Evolutionary conservation across 2,888 invertebrate species (phyloP).

Genomic region (Torymus aiolomorphi): DNA sequence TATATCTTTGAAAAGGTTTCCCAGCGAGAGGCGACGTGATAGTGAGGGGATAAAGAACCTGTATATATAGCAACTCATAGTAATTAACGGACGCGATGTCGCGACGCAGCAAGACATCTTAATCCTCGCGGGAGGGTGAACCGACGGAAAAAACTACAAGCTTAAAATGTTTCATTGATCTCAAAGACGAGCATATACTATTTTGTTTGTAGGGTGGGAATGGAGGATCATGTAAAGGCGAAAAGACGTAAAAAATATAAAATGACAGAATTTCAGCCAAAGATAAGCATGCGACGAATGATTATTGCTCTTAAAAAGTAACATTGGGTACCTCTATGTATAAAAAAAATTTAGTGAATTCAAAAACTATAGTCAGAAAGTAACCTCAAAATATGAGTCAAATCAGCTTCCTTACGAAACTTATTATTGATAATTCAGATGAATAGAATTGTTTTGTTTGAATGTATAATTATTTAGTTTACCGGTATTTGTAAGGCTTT

Average conservation of each 20-base stretch:
- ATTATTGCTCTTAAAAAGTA: no score
- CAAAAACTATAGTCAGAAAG: no score
- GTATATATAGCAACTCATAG: slow-evolving; percentile 24
- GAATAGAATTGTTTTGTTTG: no score
- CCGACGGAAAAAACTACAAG: slow-evolving; percentile 18
- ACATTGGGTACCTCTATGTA: no score
- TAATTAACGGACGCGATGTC: slow-evolving; percentile 33
- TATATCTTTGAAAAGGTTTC: slow-evolving; percentile 10
- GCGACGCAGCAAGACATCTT: slow-evolving; percentile 28
- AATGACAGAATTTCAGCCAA: not conserved
- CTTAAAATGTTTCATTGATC: slow-evolving; percentile 18
- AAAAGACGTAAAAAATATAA: not conserved
- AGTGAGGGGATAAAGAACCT: not conserved
- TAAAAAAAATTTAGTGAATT: no score
- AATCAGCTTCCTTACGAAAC: no score
- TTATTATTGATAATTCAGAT: no score
- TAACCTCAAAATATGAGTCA: no score
- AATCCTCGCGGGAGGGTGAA: slow-evolving; percentile 24
- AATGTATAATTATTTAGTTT: no score
- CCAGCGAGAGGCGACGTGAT: not conserved
- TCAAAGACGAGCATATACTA: slow-evolving; percentile 24
- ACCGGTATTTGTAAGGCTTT: no score
- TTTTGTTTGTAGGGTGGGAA: slow-evolving; percentile 2
- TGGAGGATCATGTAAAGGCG: not conserved
- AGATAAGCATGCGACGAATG: no score